Evolutionary conservation across 2,797 vertebrate genomes (phyloP).

Genomic region (Triplophysa yarkandensis): DNA sequence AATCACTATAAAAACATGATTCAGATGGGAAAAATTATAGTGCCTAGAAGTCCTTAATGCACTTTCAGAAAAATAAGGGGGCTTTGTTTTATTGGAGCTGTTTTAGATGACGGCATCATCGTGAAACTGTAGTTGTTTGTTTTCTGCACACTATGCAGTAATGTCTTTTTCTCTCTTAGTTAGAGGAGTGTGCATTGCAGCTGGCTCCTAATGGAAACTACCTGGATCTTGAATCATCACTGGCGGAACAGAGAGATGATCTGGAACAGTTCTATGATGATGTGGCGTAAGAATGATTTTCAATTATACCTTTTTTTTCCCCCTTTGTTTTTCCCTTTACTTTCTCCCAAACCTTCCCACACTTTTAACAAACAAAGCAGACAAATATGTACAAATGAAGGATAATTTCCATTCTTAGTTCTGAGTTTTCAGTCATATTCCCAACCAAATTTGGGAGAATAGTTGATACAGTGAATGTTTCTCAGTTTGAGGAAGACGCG

Average conservation of each 20-base stretch:
- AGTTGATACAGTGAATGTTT: conserved; percentile 14
- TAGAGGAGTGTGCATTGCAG: conserved; percentile 92
- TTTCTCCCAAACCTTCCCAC: neutral
- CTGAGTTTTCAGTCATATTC: neutral
- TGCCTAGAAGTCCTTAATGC: neutral
- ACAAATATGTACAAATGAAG: neutral
- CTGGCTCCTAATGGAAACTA: conserved; percentile 87
- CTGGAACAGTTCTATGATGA: conserved; percentile 91
- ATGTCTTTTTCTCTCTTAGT: conserved; percentile 65
- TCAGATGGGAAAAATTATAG: neutral
- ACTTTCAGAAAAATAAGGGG: neutral
- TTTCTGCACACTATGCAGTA: neutral
- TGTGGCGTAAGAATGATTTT: conserved; percentile 77
- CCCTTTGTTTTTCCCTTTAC: neutral
- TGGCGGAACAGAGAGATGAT: conserved; percentile 90
- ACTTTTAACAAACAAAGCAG: neutral
- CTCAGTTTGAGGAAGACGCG: neutral
- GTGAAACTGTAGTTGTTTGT: neutral
- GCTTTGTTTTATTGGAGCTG: neutral
- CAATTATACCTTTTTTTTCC: neutral
- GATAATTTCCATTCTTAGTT: conserved; percentile 13
- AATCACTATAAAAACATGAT: no score
- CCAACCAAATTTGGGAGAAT: conserved; percentile 34
- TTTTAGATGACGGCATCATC: neutral
- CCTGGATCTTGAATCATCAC: conserved; percentile 88